A percentile compares a stretch with the other conserved stretches of the same genome.
These are phyloP conservation scores for Sinonovacula constricta DNA, from an alignment of 1,140 invertebrate genomes.

Conservation along the genomic window DNA sequence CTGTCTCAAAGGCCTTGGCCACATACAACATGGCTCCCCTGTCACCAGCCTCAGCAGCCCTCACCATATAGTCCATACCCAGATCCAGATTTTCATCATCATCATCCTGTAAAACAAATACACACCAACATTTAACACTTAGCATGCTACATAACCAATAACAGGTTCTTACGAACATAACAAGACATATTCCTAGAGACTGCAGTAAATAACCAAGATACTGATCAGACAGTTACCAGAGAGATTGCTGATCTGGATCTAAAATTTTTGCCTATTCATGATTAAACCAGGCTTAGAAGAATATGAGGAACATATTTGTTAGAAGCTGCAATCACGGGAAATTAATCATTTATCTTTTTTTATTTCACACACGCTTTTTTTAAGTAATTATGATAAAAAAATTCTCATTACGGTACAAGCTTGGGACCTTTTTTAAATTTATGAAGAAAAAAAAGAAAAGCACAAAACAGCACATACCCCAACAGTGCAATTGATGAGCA, in stretches of 20 bases:
- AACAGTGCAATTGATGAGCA: constrained; percentile 77
- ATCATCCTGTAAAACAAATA: constrained; percentile 62
- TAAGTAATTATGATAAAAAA: neutral
- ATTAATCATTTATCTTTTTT: too few species aligned
- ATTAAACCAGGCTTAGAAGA: too few species aligned
- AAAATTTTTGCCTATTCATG: too few species aligned
- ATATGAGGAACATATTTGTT: too few species aligned
- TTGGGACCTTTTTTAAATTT: too few species aligned
- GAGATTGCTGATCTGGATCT: too few species aligned
- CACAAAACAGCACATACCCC: constrained; percentile 6
- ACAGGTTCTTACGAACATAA: neutral
- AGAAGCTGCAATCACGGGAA: too few species aligned
- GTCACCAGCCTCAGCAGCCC: constrained; percentile 81
- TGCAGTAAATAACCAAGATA: neutral
- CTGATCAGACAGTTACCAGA: neutral
- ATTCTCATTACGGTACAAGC: constrained; percentile 67
- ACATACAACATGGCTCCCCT: constrained; percentile 80
- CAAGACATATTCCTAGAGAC: neutral
- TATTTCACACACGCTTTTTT: too few species aligned
- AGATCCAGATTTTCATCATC: constrained; percentile 73
- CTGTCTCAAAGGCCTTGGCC: constrained; percentile 81
- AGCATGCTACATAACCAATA: neutral
- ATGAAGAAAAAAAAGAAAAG: too few species aligned
- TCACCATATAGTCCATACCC: constrained; percentile 79
- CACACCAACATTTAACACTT: too few species aligned